A percentile compares a stretch with the other conserved stretches of the same genome.
phyloP scores from a whole-genome alignment of 2,888 invertebrate genomes.

The Rhorus exstirpatorius region DNA sequence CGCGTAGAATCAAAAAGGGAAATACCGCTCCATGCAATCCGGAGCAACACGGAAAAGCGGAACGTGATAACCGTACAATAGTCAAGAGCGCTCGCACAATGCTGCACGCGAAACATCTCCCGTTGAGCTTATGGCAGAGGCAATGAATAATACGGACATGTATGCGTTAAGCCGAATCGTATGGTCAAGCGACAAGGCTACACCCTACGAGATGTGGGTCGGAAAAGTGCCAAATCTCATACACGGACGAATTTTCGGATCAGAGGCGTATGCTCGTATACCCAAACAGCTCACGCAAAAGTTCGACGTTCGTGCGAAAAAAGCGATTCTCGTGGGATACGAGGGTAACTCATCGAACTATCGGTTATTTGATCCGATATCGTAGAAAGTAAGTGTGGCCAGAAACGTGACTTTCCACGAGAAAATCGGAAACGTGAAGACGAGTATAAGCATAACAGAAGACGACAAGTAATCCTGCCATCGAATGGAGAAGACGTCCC shows the following conservation, averaged over 20 bases:
- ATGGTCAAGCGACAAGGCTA: background rate
- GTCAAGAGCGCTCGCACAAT: background rate
- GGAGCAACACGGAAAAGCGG: background rate
- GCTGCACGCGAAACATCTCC: background rate
- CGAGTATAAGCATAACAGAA: background rate
- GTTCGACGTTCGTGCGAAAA: background rate
- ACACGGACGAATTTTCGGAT: background rate
- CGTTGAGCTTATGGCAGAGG: background rate
- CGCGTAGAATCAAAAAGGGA: background rate
- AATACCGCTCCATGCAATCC: conserved; percentile 1
- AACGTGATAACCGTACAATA: conserved; percentile 4
- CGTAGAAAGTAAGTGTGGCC: background rate
- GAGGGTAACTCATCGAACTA: background rate
- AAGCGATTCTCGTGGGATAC: background rate
- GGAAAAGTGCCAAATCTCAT: background rate
- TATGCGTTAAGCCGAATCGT: conserved; percentile 4
- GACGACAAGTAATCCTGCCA: background rate
- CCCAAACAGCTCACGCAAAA: background rate
- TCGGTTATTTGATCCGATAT: background rate
- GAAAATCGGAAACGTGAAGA: background rate
- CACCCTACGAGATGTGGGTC: background rate
- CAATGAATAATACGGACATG: background rate
- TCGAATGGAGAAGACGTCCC: background rate
- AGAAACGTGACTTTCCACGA: background rate
- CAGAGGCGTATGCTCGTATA: background rate